phyloP scores from a whole-genome alignment of 2,888 invertebrate genomes.

The Operophtera brumata region DNA sequence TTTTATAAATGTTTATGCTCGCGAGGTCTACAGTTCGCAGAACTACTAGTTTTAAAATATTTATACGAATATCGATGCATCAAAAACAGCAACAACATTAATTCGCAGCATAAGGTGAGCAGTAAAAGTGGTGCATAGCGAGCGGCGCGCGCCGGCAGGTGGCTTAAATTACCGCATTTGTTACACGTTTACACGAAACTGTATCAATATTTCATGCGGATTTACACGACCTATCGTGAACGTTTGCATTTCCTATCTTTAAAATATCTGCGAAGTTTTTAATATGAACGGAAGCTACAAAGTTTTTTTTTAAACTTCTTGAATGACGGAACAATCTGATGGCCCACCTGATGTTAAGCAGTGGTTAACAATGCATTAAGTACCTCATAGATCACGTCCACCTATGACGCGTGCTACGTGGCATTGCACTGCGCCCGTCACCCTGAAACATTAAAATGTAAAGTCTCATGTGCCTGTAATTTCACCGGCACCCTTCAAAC shows the following conservation, averaged over 20 bases:
- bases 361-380: no score
- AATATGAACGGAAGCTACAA: background rate
- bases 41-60: background rate
- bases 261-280: slow-evolving; percentile 40
- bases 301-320: no score
- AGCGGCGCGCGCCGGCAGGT: slow-evolving; percentile 64
- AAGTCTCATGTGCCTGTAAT: no score
- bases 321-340: no score
- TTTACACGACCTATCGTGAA: slow-evolving; percentile 75
- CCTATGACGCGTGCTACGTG: no score
- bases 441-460: no score
- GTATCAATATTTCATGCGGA: slow-evolving; percentile 81
- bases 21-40: no score
- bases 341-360: no score
- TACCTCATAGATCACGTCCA: no score
- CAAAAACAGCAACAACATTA: slow-evolving; percentile 46
- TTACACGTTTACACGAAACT: slow-evolving; percentile 81
- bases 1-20: no score
- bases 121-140: slow-evolving; percentile 71
- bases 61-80: slow-evolving; percentile 31
- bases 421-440: no score
- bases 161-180: slow-evolving; percentile 80
- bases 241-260: slow-evolving; percentile 71
- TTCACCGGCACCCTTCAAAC: no score
- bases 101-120: slow-evolving; percentile 59